Base-by-base conservation (phyloP, 2,113 vertebrate species). In the Electrona antarctica region DNA sequence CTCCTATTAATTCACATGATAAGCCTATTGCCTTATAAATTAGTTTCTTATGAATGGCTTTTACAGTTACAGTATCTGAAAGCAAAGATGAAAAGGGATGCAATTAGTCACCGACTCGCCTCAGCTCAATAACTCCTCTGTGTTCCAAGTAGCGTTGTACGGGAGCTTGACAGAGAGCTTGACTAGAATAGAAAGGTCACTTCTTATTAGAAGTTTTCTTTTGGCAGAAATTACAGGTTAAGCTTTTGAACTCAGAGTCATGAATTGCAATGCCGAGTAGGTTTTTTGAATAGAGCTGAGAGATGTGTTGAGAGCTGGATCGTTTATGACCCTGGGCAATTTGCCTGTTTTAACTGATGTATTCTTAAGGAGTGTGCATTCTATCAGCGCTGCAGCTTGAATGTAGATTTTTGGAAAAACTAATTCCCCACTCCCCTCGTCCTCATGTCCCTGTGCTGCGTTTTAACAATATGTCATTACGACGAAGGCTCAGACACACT, bases 1-100 rank as follows among this genome's bases (percentile, higher is more conserved):
- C 75, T 82, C 77, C 73, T 41, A 85, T 84, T 88, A 86, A 71
- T 71, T 67, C 80, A 82, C 67, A 71, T 79, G 74, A 77, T 70
- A 68, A 78, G 80, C 69, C 54, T 58, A 74, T 81, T 83, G 79
- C 73, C 72, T 81, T 78, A 81, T 54, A 84, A 72, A 87, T 86
- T 71, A 81, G 71, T 83, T 69, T 71, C 33, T 69, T 66, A 76
- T 73, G 65, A 76, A 69, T 68, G 73, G 52, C 60, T 73, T 41
- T 73, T 41, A 72, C 67, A 49, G 55, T 29, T 47, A 52, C 28
- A 29, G 29, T 5, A 48, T 63, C 14, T 65, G 21, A 82, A 65
- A 77, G 77, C 64, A 73, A 71, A 73, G 76, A 74, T 57, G 5
- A 81, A 51, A 74, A 71, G 65, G 57, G 60, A 62, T 73, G 21